Conservation (phyloP, 2,113 vertebrate genomes). For the Sylvia atricapilla region DNA sequence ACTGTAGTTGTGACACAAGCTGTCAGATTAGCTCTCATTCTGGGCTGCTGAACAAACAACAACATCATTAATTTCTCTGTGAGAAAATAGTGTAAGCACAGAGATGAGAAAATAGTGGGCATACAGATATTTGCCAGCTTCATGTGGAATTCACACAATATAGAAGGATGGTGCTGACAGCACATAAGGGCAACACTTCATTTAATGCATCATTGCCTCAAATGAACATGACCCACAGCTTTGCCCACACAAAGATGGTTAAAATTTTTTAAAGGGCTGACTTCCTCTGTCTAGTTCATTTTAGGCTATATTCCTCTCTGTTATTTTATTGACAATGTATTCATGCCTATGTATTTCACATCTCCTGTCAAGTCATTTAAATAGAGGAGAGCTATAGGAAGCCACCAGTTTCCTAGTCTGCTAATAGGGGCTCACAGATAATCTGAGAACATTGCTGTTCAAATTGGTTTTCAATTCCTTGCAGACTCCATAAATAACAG, state of each 20-base stretch:
- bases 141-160: not conserved
- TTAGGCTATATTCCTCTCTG: not conserved
- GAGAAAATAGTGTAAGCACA: not conserved
- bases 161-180: not conserved
- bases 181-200: not conserved
- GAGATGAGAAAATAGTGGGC: not conserved
- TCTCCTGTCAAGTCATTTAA: not conserved
- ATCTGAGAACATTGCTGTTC: not conserved
- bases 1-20: not conserved
- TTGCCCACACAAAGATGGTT: not conserved
- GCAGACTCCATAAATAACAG: not conserved
- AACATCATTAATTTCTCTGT: not conserved
- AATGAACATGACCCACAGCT: not conserved
- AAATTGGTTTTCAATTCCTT: not conserved
- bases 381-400: not conserved
- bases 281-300: not conserved
- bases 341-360: not conserved
- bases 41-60: conserved; percentile 31
- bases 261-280: not conserved
- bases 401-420: not conserved
- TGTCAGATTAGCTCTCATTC: conserved; percentile 41
- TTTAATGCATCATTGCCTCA: conserved; percentile 17
- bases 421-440: accelerated
- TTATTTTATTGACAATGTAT: not conserved
- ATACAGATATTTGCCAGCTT: not conserved